These are phyloP conservation scores for Vandiemenella viatica DNA, from an alignment of 2,888 invertebrate genomes.

Conservation along the genomic window DNA sequence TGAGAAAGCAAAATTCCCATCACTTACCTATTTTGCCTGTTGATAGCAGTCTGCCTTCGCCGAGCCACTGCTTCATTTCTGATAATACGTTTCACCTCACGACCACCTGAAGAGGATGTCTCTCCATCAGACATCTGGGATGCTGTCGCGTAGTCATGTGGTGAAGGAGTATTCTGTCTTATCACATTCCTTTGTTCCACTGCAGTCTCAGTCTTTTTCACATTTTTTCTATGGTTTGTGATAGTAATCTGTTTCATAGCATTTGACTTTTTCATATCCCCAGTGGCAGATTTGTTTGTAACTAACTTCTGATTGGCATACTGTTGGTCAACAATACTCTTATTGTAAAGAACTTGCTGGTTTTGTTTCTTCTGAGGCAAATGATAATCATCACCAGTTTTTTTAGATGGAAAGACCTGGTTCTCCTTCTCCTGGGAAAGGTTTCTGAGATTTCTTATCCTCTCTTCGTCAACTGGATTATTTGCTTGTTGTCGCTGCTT, in stretches of 20 bases:
- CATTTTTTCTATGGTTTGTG: neutral
- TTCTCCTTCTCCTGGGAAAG: slow-evolving; percentile 9
- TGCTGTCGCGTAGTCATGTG: slow-evolving; percentile 8
- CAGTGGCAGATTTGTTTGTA: neutral
- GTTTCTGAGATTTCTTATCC: slow-evolving; percentile 7
- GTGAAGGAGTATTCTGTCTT: slow-evolving; percentile 3
- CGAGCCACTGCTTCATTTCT: slow-evolving; percentile 29
- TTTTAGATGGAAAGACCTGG: neutral
- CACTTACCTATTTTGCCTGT: slow-evolving; percentile 25
- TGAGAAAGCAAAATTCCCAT: too few relatives aligned
- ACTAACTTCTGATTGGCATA: neutral
- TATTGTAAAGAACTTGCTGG: neutral
- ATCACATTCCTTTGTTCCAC: neutral
- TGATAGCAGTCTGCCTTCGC: slow-evolving; percentile 29
- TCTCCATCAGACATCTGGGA: slow-evolving; percentile 40
- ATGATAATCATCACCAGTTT: neutral
- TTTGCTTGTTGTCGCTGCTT: slow-evolving; percentile 6
- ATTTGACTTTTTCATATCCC: too few relatives aligned
- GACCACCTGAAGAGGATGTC: slow-evolving; percentile 40
- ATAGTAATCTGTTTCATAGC: neutral
- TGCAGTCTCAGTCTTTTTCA: neutral
- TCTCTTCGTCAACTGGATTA: slow-evolving; percentile 4
- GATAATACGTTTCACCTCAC: slow-evolving; percentile 46
- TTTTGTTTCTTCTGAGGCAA: neutral
- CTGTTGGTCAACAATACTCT: neutral